These are phyloP conservation scores for Blastomussa wellsi DNA, from an alignment of 92 coral and sea anemone genomes.

Conservation along the genomic window DNA sequence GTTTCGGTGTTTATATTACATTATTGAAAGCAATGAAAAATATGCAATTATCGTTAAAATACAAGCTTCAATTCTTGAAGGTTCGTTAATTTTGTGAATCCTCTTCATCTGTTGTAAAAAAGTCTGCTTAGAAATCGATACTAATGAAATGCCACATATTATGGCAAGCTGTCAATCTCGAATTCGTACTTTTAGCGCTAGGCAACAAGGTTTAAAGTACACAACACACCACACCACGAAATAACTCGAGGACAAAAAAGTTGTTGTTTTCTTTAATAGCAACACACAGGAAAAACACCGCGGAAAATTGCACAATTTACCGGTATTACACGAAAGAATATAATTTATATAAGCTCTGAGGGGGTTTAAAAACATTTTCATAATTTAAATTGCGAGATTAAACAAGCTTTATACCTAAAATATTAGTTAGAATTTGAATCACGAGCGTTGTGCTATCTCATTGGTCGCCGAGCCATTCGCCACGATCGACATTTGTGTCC, in stretches of 20 bases:
- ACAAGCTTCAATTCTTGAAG: not conserved
- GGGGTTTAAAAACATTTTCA: not conserved
- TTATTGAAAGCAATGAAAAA: not conserved
- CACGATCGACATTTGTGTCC: not conserved
- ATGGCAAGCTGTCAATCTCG: not conserved
- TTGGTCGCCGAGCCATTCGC: not conserved
- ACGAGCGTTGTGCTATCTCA: not conserved
- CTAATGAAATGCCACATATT: not conserved
- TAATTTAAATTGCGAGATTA: conserved; percentile 11
- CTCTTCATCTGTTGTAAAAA: not conserved
- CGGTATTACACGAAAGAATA: not conserved
- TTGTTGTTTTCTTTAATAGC: not conserved
- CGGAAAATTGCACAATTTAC: not conserved
- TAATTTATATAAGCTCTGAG: not conserved
- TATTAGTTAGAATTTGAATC: conserved; percentile 1
- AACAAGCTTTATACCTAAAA: not conserved
- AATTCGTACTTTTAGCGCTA: not conserved
- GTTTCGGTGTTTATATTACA: not conserved
- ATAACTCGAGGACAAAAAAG: not conserved
- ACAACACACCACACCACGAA: not conserved
- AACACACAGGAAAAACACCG: not conserved
- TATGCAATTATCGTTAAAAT: not conserved
- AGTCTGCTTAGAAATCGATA: not conserved
- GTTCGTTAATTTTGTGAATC: not conserved
- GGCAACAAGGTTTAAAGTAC: not conserved